phyloP scores from a whole-genome alignment of 1,140 invertebrate species.

The Teleogryllus occipitalis region DNA sequence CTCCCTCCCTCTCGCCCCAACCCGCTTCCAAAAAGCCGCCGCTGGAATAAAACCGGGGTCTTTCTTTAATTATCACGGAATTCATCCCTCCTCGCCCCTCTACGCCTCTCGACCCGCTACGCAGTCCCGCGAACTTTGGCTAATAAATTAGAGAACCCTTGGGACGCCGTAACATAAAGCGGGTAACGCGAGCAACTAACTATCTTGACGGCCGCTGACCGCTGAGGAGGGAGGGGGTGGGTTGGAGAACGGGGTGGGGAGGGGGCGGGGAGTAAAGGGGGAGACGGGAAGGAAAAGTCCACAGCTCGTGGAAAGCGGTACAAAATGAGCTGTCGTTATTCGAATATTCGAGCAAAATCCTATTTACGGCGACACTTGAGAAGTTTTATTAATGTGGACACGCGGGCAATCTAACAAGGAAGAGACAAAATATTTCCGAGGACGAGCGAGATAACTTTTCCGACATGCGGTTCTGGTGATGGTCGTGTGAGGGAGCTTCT shows the following conservation, averaged over 20 bases:
- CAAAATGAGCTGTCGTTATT: too few relatives aligned
- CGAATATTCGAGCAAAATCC: too few relatives aligned
- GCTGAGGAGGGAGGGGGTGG: neutral
- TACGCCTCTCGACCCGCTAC: neutral
- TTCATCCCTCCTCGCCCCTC: neutral
- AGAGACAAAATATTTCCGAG: too few relatives aligned
- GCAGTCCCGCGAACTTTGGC: neutral
- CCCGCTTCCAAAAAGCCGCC: neutral
- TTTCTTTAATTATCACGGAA: neutral
- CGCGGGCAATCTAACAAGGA: too few relatives aligned
- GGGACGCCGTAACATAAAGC: neutral
- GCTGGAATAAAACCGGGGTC: neutral
- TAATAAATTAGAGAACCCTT: neutral
- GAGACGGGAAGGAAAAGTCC: too few relatives aligned
- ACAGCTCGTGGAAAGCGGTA: too few relatives aligned
- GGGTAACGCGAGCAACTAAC: neutral
- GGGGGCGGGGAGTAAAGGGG: too few relatives aligned
- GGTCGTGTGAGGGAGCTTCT: too few relatives aligned
- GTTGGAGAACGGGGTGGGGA: neutral
- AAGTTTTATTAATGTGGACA: too few relatives aligned
- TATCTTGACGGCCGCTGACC: neutral
- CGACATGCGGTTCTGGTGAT: too few relatives aligned
- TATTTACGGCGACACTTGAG: too few relatives aligned
- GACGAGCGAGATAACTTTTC: too few relatives aligned
- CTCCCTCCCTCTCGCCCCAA: neutral